These are phyloP conservation scores for Poeciliopsis turrubarensis DNA, from an alignment of 2,113 vertebrate genomes.

Conservation along the genomic window DNA sequence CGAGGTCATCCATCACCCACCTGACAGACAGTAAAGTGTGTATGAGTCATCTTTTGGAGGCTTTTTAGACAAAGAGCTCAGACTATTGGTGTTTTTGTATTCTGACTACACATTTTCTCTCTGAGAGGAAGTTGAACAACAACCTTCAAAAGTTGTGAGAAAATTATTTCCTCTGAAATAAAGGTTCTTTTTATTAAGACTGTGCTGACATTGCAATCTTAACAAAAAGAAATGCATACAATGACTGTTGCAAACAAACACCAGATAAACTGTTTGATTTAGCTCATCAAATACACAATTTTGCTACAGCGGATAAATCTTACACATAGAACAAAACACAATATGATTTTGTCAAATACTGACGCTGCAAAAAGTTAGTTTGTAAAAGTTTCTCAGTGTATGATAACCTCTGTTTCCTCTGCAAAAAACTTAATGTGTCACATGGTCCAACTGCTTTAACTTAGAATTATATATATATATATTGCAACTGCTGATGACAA, in stretches of 20 bases:
- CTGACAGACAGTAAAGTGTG: constrained; percentile 16
- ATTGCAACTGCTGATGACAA: background rate
- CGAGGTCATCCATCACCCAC: constrained; percentile 43
- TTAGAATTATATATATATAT: too few relatives aligned
- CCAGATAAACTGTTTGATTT: background rate
- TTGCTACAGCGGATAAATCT: too few relatives aligned
- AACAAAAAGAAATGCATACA: too few relatives aligned
- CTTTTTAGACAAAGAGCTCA: constrained; percentile 19
- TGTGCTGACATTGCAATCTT: background rate
- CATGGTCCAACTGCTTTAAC: too few relatives aligned
- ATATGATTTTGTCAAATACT: background rate
- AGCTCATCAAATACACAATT: too few relatives aligned
- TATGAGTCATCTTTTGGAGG: constrained; percentile 9
- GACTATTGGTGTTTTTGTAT: constrained; percentile 1
- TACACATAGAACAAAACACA: background rate
- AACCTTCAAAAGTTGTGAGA: background rate
- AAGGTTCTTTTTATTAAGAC: background rate
- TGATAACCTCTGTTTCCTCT: background rate
- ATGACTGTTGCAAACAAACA: background rate
- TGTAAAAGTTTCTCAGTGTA: background rate
- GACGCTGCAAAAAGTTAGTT: background rate
- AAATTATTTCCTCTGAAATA: background rate
- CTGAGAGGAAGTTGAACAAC: background rate
- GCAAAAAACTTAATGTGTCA: too few relatives aligned
- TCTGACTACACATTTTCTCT: constrained; percentile 6